Conservation (phyloP, 2,888 invertebrate genomes). For the Drosophila nigritarsus region DNA sequence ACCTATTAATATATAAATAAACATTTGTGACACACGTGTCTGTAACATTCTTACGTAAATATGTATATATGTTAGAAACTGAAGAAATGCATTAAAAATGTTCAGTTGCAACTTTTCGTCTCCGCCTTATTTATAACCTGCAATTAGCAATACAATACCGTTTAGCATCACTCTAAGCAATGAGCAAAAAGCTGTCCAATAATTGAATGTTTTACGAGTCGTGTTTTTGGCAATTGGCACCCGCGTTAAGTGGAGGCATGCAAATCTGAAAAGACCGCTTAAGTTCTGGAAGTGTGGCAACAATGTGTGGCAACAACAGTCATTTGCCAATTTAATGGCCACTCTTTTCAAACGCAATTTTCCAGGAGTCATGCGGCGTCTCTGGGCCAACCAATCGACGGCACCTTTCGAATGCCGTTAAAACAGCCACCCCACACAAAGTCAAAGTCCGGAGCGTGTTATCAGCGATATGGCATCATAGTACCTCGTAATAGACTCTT, state of each 20-base stretch:
- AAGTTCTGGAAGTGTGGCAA: slow-evolving; percentile 45
- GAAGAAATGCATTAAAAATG: not conserved
- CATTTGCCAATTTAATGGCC: slow-evolving; percentile 66
- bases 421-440: slow-evolving; percentile 4
- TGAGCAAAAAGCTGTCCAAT: slow-evolving; percentile 4
- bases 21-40: not conserved
- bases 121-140: not conserved
- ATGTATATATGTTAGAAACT: not conserved
- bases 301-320: slow-evolving; percentile 60
- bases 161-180: not conserved
- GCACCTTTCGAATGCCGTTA: slow-evolving; percentile 62
- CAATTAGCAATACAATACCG: not conserved
- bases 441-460: slow-evolving; percentile 35
- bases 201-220: slow-evolving; percentile 24
- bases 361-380: slow-evolving; percentile 36
- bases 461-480: slow-evolving; percentile 75
- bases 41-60: not conserved
- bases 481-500: slow-evolving; percentile 68
- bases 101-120: not conserved
- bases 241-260: slow-evolving; percentile 26
- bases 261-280: slow-evolving; percentile 34
- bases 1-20: not conserved
- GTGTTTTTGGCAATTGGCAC: slow-evolving; percentile 24
- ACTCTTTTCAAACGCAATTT: slow-evolving; percentile 61
- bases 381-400: slow-evolving; percentile 44